These are phyloP conservation scores for Drosophila tanythrix DNA, from an alignment of 2,888 invertebrate genomes.

Conservation along the genomic window DNA sequence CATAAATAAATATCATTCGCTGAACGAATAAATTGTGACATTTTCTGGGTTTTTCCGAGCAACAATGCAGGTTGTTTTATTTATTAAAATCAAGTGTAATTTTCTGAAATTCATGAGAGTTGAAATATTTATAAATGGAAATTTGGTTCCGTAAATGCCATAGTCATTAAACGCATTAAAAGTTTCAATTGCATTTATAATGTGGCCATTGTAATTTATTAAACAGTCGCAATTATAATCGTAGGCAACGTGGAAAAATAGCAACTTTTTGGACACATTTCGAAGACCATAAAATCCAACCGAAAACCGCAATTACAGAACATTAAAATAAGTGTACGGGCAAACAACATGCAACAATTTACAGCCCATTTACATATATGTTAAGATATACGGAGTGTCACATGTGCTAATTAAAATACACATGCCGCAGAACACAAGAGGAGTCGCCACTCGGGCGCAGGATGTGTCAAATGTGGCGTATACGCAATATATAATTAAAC, in stretches of 20 bases:
- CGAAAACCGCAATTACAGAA: slow-evolving; percentile 15
- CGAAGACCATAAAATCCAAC: slow-evolving; percentile 11
- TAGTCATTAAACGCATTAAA: slow-evolving; percentile 45
- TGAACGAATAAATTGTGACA: background rate
- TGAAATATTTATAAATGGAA: slow-evolving; percentile 19
- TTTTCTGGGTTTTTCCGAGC: background rate
- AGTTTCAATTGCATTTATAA: slow-evolving; percentile 46
- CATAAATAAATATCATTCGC: background rate
- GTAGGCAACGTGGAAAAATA: slow-evolving; percentile 21
- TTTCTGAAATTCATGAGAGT: background rate
- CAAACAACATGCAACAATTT: slow-evolving; percentile 24
- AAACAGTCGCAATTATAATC: slow-evolving; percentile 35
- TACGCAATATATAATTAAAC: slow-evolving; percentile 72
- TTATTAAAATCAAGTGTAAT: background rate
- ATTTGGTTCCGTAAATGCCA: slow-evolving; percentile 27
- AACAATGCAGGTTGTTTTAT: background rate
- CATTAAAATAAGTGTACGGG: slow-evolving; percentile 20
- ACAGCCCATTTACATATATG: slow-evolving; percentile 26
- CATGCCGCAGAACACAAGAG: slow-evolving; percentile 40
- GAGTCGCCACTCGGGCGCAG: slow-evolving; percentile 13
- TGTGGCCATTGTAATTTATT: slow-evolving; percentile 54
- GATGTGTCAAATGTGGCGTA: slow-evolving; percentile 69
- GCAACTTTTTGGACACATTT: slow-evolving; percentile 52
- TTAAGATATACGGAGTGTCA: slow-evolving; percentile 37
- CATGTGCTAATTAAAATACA: slow-evolving; percentile 67